These are phyloP conservation scores for Himalopsyche japonica DNA, from an alignment of 2,888 invertebrate species.

Conservation along the genomic window DNA sequence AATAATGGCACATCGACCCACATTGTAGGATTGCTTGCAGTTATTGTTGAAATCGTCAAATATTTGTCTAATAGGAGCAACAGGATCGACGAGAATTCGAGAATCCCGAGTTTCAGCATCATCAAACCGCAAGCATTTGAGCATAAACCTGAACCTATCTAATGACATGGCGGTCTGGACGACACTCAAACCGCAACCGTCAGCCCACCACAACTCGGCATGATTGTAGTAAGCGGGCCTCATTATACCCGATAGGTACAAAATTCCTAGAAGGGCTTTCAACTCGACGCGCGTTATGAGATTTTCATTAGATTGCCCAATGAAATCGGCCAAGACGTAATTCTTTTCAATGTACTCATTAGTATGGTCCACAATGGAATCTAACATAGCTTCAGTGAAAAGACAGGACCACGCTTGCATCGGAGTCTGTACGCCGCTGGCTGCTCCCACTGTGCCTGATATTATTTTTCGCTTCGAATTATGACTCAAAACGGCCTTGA, in stretches of 20 bases:
- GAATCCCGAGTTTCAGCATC: conserved; percentile 47
- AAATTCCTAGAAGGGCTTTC: conserved; percentile 53
- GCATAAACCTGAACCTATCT: conserved; percentile 52
- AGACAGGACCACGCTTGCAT: conserved; percentile 53
- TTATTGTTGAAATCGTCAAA: conserved; percentile 57
- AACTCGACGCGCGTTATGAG: conserved; percentile 50
- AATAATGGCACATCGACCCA: conserved; percentile 49
- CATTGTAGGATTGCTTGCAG: conserved; percentile 51
- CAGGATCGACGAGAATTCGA: conserved; percentile 45
- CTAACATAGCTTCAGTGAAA: conserved; percentile 53
- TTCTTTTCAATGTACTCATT: conserved; percentile 50
- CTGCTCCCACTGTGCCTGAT: conserved; percentile 21
- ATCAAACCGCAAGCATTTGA: conserved; percentile 52
- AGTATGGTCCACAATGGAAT: conserved; percentile 52
- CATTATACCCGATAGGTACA: conserved; percentile 55
- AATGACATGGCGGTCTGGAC: conserved; percentile 50
- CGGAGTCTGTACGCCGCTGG: conserved; percentile 43
- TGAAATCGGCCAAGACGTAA: conserved; percentile 24
- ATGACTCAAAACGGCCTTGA: neutral
- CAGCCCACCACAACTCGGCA: conserved; percentile 52
- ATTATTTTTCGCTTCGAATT: conserved; percentile 43
- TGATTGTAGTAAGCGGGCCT: conserved; percentile 52
- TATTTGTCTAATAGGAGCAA: conserved; percentile 54
- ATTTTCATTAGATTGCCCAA: conserved; percentile 35
- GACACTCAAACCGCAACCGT: conserved; percentile 49